Conservation (phyloP, 2,113 vertebrate genomes). For the Tympanuchus pallidicinctus region DNA sequence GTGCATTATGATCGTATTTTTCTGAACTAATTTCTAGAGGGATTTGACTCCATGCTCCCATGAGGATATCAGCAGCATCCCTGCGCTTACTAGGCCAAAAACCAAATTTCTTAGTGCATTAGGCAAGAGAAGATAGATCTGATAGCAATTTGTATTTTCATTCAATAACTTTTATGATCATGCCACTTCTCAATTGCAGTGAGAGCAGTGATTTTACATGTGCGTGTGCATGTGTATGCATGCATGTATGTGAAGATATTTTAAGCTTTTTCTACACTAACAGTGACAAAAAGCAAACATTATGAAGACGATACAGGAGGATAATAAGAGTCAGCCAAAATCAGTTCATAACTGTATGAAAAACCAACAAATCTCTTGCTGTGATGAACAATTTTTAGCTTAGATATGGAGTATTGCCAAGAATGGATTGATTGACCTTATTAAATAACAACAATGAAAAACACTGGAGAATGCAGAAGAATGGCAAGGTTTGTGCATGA, state of each 20-base stretch:
- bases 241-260: background rate
- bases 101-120: background rate
- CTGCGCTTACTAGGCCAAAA: background rate
- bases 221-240: no score
- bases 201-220: background rate
- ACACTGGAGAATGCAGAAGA: background rate
- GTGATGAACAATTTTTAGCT: background rate
- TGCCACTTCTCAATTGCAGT: background rate
- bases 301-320: background rate
- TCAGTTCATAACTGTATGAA: background rate
- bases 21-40: background rate
- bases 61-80: background rate
- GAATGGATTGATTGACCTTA: background rate
- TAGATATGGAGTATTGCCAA: background rate
- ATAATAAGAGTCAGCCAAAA: background rate
- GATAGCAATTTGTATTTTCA: background rate
- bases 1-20: background rate
- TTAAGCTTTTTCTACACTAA: background rate
- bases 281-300: fast-evolving
- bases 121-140: background rate
- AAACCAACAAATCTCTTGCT: background rate
- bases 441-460: background rate
- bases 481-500: background rate
- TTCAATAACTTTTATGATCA: background rate
- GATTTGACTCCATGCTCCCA: background rate